Conservation (phyloP, 2,113 vertebrate genomes). For the Phyllostomus discolor region DNA sequence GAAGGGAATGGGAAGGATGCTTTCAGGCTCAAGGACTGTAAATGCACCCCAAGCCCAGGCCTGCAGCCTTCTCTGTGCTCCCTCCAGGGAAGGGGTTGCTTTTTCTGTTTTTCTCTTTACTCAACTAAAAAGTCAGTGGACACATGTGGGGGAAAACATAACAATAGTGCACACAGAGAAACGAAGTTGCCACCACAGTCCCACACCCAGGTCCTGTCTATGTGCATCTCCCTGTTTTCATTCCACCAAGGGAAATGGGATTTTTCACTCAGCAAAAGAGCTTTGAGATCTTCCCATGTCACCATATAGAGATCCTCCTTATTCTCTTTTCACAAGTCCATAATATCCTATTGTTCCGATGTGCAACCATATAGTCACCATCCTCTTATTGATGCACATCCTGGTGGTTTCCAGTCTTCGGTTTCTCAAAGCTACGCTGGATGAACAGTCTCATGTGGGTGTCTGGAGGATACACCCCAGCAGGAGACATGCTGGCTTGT, state of each 20-base stretch:
- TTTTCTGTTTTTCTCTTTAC: not conserved
- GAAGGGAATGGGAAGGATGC: not conserved
- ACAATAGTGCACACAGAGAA: not conserved
- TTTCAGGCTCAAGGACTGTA: not conserved
- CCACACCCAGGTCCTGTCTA: not conserved
- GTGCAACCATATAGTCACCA: not conserved
- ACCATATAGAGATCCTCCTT: not conserved
- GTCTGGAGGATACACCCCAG: not conserved
- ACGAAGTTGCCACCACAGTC: not conserved
- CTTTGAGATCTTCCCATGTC: not conserved
- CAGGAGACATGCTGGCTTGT: not conserved
- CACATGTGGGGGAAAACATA: not conserved
- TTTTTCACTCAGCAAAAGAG: constrained; percentile 24
- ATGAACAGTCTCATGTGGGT: not conserved
- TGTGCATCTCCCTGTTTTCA: not conserved
- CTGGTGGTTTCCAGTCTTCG: not conserved
- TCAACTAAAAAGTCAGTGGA: not conserved
- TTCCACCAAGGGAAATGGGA: not conserved
- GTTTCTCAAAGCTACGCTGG: not conserved
- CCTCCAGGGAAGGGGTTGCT: accelerated
- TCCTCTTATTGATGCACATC: not conserved
- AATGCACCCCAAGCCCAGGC: not conserved
- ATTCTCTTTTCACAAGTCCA: not conserved
- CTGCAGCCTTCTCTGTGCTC: not conserved
- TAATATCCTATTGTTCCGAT: not conserved